Conservation (phyloP, 2,888 invertebrate genomes). For the Linnaemya tessellans region DNA sequence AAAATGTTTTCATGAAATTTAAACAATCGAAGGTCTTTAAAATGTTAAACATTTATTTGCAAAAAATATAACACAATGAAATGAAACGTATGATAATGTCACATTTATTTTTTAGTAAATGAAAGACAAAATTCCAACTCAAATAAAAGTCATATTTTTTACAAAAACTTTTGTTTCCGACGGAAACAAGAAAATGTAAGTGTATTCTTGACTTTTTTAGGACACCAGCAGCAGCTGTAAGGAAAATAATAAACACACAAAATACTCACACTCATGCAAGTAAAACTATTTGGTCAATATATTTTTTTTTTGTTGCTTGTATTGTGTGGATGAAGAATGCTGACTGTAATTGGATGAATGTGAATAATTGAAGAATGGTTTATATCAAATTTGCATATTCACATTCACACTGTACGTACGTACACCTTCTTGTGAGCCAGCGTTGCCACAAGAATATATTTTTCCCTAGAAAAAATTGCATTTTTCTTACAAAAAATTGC, state of each 20-base stretch:
- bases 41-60: not conserved
- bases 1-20: not conserved
- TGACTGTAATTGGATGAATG: not conserved
- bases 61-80: constrained; percentile 6
- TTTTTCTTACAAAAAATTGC: no score
- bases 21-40: not conserved
- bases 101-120: not conserved
- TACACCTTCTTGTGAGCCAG: not conserved
- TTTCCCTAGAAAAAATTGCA: not conserved
- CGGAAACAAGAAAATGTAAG: constrained; percentile 63
- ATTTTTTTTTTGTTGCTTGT: not conserved
- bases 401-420: not conserved
- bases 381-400: constrained; percentile 29
- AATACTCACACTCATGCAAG: constrained; percentile 13
- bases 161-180: constrained; percentile 55
- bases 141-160: constrained; percentile 23
- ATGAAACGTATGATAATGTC: constrained; percentile 33
- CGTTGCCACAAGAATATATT: not conserved
- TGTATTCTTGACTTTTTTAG: constrained; percentile 51
- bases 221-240: constrained; percentile 13
- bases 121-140: not conserved
- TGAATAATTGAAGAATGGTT: not conserved
- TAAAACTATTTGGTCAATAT: constrained; percentile 7
- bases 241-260: constrained; percentile 22
- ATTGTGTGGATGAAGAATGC: not conserved